phyloP scores from a whole-genome alignment of 1,140 invertebrate genomes.

The Drosophila sucinea region DNA sequence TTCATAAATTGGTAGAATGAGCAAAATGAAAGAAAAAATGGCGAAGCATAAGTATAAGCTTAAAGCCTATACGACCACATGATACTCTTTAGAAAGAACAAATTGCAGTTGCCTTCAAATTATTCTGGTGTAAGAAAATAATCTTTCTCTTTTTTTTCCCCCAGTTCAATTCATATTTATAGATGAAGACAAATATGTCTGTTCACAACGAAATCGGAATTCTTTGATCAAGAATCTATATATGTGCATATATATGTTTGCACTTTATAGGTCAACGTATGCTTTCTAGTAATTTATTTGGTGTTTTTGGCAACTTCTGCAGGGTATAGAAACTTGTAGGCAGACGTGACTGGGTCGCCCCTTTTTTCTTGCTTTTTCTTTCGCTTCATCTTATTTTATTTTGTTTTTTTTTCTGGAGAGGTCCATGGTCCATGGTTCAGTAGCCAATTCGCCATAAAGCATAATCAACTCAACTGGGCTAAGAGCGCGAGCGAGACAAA shows the following conservation, averaged over 20 bases:
- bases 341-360: slow-evolving; percentile 31
- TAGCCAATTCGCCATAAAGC: slow-evolving; percentile 30
- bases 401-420: background rate
- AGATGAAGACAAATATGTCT: too few species aligned
- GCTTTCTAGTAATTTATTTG: background rate
- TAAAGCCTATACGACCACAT: background rate
- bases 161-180: too few species aligned
- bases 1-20: slow-evolving; percentile 60
- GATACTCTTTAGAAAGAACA: background rate
- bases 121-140: too few species aligned
- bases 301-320: background rate
- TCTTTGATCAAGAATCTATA: too few species aligned
- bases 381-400: background rate
- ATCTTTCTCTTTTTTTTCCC: too few species aligned
- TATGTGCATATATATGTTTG: background rate
- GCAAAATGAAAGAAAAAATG: slow-evolving; percentile 46
- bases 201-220: too few species aligned
- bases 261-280: background rate
- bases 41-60: background rate
- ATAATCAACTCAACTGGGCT: slow-evolving; percentile 16
- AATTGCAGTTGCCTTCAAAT: too few species aligned
- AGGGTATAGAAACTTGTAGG: slow-evolving; percentile 22
- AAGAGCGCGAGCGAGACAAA: slow-evolving; percentile 1
- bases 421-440: slow-evolving; percentile 28
- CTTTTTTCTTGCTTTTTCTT: background rate